Evolutionary conservation across 1,140 invertebrate genomes (phyloP).

Genomic region (Coboldia fuscipes): DNA sequence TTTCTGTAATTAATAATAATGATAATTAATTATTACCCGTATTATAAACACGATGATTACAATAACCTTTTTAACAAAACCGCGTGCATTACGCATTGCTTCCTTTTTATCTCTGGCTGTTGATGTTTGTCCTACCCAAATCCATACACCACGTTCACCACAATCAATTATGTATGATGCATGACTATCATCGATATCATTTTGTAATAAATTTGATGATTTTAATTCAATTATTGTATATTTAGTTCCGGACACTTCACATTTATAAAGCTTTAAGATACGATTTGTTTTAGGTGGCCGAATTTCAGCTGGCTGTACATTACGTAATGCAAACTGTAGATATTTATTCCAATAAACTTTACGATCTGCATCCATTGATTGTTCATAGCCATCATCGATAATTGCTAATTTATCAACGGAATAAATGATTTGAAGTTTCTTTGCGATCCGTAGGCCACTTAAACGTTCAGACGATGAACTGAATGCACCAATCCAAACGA

Average conservation of each 20-base stretch:
- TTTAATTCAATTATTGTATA: slow-evolving; percentile 76
- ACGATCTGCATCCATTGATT: slow-evolving; percentile 37
- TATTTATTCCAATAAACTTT: slow-evolving; percentile 41
- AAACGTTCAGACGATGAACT: slow-evolving; percentile 15
- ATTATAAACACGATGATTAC: too few species aligned
- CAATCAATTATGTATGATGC: slow-evolving; percentile 69
- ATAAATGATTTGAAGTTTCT: slow-evolving; percentile 20
- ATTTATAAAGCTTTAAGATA: slow-evolving; percentile 40
- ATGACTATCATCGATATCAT: slow-evolving; percentile 41
- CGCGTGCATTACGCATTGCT: slow-evolving; percentile 68
- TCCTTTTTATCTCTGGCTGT: slow-evolving; percentile 44
- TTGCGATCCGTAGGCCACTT: slow-evolving; percentile 19
- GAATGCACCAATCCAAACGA: slow-evolving; percentile 57
- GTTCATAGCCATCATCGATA: slow-evolving; percentile 71
- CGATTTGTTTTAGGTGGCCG: slow-evolving; percentile 21
- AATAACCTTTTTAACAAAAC: slow-evolving; percentile 67
- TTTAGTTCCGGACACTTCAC: slow-evolving; percentile 55
- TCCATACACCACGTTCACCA: slow-evolving; percentile 70
- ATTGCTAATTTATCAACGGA: slow-evolving; percentile 35
- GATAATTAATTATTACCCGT: too few species aligned
- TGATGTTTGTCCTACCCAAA: slow-evolving; percentile 69
- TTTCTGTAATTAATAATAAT: slow-evolving; percentile 28
- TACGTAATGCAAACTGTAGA: slow-evolving; percentile 38
- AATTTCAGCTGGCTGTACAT: slow-evolving; percentile 28
- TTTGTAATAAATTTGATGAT: slow-evolving; percentile 53